A percentile compares a stretch with the other conserved stretches of the same genome.
phyloP scores from a whole-genome alignment of 2,797 vertebrate genomes.

The Rhyacichthys aspro region DNA sequence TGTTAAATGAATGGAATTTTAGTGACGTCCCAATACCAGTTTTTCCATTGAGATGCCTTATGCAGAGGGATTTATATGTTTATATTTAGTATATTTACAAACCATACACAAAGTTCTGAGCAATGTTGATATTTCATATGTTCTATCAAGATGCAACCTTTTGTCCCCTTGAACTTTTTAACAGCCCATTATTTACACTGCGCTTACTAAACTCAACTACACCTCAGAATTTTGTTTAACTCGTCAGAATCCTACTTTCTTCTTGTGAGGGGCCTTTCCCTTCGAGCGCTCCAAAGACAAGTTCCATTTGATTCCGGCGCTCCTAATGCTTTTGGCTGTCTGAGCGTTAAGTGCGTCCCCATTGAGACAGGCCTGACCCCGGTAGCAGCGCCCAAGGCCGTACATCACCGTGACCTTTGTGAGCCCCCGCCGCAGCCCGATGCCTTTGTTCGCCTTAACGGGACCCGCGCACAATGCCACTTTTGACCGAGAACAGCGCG shows the following conservation, averaged over 20 bases:
- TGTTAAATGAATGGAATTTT: no score
- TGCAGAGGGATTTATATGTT: no score
- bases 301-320: conserved; percentile 41
- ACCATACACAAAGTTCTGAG: no score
- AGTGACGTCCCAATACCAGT: no score
- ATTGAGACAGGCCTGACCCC: conserved; percentile 65
- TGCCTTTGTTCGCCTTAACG: conserved; percentile 69
- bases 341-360: conserved; percentile 66
- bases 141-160: no score
- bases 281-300: conserved; percentile 28
- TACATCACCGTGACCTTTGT: conserved; percentile 72
- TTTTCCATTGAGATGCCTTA: no score
- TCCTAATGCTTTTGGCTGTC: conserved; percentile 40
- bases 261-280: conserved; percentile 10
- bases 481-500: conserved; percentile 66
- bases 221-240: no score
- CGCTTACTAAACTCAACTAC: no score
- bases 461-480: conserved; percentile 65
- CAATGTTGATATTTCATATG: no score
- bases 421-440: conserved; percentile 55
- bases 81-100: no score
- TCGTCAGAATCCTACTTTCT: neutral
- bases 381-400: conserved; percentile 47
- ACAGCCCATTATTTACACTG: no score
- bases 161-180: no score